Evolutionary conservation across 2,797 vertebrate genomes (phyloP).

Genomic region (Echiichthys vipera): DNA sequence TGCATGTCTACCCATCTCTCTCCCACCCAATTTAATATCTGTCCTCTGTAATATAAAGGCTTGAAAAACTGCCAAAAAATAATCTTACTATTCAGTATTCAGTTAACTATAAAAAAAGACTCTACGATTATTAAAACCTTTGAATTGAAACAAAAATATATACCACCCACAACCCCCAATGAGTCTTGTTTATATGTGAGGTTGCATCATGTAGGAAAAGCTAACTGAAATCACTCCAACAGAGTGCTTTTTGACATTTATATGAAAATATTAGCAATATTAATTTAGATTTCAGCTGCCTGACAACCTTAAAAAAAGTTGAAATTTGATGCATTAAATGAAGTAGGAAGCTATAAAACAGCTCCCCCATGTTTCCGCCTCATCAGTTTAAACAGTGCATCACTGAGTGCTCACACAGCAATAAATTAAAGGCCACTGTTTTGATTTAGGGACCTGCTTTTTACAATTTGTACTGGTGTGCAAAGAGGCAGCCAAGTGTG

Average conservation of each 20-base stretch:
- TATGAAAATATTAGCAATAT: slow-evolving; percentile 31
- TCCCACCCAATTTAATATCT: too few relatives aligned
- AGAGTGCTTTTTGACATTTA: slow-evolving; percentile 19
- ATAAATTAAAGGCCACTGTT: slow-evolving; percentile 71
- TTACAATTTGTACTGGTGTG: slow-evolving; percentile 43
- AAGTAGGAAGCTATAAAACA: slow-evolving; percentile 34
- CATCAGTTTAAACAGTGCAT: slow-evolving; percentile 61
- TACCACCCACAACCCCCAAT: background rate
- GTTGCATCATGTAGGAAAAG: background rate
- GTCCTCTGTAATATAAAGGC: too few relatives aligned
- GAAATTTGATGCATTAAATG: slow-evolving; percentile 41
- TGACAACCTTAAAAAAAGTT: slow-evolving; percentile 10
- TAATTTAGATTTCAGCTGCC: slow-evolving; percentile 47
- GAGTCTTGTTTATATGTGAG: background rate
- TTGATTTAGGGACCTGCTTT: slow-evolving; percentile 60
- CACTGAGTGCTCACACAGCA: slow-evolving; percentile 70
- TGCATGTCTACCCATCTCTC: too few relatives aligned
- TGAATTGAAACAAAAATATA: background rate
- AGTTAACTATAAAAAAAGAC: background rate
- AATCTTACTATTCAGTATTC: too few relatives aligned
- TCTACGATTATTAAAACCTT: background rate
- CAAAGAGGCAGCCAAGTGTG: slow-evolving; percentile 27
- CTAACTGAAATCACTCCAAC: background rate
- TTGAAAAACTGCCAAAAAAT: too few relatives aligned
- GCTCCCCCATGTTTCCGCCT: slow-evolving; percentile 45